Evolutionary conservation across 2,888 invertebrate genomes (phyloP), one percentile per base, ranked within the genome.

Genomic region (Alcis repandata): DNA sequence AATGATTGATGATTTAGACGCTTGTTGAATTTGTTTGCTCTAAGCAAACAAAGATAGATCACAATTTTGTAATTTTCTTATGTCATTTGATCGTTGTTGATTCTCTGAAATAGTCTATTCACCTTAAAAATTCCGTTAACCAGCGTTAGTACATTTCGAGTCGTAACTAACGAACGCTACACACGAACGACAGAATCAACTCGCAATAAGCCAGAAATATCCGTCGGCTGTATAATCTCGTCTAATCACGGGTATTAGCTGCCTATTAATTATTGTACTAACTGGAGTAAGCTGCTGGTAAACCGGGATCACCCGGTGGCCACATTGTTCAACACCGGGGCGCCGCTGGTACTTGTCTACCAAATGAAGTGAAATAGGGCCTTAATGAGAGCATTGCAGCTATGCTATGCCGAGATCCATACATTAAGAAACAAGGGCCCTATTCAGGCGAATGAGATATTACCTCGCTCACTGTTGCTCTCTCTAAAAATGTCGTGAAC

Each of bases 231-330:
- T 52, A 10, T 60, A 60, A 60, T 60, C 60, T 17, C 40, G 52
- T 36, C 40, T 53, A 36, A 60, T 60, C 54, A 17, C 11, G 17
- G 33, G 40, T 17, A 61, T 61, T 61, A 54, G 32, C 38, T 46
- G 46, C 13, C 38, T 56, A 61, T 56, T 49, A 49, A 61, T 54
- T 62, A 62, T 41, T 54, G 15, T 13, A 48, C 56, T 41, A 56
- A 49, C 54, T 36, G 20, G 19, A 41, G 36, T 56, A 54, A 62
- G 54, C 54, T n/a, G 48, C 48, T 17, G 52, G 53, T 54, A 48
- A 56, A 17, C 54, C 48, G 38, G 40, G 41, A 41, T 62, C 48
- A 54, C 27, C 6, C 17, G 17, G 36, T 33, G 36, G 45, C 43
- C 52, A 38, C n/a, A 48, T 51, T 33, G 36, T 52, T 15, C 13